Conservation (phyloP, 2,888 invertebrate genomes). For the Osmoderma eremita region DNA sequence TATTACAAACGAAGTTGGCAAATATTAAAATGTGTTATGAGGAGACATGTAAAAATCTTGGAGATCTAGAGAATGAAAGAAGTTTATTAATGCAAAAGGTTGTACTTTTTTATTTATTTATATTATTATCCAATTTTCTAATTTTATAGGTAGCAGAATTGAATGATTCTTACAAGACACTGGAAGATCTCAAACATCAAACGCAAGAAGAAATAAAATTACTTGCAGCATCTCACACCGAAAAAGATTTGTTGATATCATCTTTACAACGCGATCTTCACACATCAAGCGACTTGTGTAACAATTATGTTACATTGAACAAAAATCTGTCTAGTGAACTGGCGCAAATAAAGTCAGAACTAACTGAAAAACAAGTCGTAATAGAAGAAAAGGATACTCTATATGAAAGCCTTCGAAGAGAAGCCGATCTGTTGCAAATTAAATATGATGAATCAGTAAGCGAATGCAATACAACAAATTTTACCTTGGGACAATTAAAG, state of each 20-base stretch:
- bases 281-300: background rate
- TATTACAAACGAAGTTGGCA: conserved; percentile 38
- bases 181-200: conserved; percentile 5
- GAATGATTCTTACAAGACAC: background rate
- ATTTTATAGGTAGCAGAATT: conserved; percentile 27
- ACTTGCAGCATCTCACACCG: conserved; percentile 1
- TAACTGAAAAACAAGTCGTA: background rate
- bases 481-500: conserved; percentile 38
- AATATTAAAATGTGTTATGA: conserved; percentile 28
- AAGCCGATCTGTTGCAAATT: conserved; percentile 31
- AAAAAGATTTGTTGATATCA: conserved; percentile 24
- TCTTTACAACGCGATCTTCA: conserved; percentile 10
- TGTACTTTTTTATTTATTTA: background rate
- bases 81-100: conserved; percentile 42
- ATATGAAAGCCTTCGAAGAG: conserved; percentile 28
- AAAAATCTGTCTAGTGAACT: conserved; percentile 14
- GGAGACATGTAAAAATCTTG: conserved; percentile 38
- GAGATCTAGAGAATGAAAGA: conserved; percentile 38
- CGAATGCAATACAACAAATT: conserved; percentile 41
- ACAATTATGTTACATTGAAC: conserved; percentile 7
- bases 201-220: conserved; percentile 4
- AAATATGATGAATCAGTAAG: conserved; percentile 39
- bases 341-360: conserved; percentile 13
- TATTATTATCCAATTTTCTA: background rate
- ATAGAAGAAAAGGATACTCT: conserved; percentile 21